These are phyloP conservation scores for Cybosia mesomella DNA, from an alignment of 2,888 invertebrate species.

Conservation along the genomic window DNA sequence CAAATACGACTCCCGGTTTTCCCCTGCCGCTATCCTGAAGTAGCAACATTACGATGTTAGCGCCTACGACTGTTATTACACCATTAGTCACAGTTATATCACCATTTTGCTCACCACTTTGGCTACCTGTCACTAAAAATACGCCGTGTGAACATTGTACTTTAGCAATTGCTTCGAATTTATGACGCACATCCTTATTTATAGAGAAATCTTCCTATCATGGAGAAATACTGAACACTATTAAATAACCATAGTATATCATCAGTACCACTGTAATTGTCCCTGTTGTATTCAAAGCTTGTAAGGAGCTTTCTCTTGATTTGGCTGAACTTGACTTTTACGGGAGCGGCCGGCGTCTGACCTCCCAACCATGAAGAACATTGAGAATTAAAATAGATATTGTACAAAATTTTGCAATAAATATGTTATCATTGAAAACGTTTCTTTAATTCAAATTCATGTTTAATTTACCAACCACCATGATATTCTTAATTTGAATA, in stretches of 20 bases:
- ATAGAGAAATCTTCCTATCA: slow-evolving; percentile 6
- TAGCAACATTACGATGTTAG: slow-evolving; percentile 25
- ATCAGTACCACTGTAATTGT: background rate
- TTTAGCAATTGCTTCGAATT: slow-evolving; percentile 10
- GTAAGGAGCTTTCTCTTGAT: background rate
- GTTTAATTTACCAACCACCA: background rate
- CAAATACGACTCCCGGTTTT: background rate
- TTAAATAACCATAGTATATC: background rate
- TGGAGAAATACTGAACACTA: background rate
- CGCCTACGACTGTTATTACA: slow-evolving; percentile 38
- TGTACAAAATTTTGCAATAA: background rate
- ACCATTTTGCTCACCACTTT: slow-evolving; percentile 32
- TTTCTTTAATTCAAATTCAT: slow-evolving; percentile 3
- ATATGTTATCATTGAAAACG: background rate
- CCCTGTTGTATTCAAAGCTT: background rate
- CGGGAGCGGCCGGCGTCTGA: background rate
- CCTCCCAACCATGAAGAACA: background rate
- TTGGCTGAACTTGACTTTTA: background rate
- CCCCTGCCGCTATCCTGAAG: slow-evolving; percentile 4
- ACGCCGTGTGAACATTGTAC: slow-evolving; percentile 33
- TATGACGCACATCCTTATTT: slow-evolving; percentile 12
- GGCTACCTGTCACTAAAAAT: slow-evolving; percentile 23
- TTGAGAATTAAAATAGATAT: background rate
- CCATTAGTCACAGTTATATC: slow-evolving; percentile 35
- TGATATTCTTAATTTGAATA: slow-evolving; percentile 3